Base-by-base conservation (phyloP, 1,140 invertebrate species). In the Drosophila tristis region DNA sequence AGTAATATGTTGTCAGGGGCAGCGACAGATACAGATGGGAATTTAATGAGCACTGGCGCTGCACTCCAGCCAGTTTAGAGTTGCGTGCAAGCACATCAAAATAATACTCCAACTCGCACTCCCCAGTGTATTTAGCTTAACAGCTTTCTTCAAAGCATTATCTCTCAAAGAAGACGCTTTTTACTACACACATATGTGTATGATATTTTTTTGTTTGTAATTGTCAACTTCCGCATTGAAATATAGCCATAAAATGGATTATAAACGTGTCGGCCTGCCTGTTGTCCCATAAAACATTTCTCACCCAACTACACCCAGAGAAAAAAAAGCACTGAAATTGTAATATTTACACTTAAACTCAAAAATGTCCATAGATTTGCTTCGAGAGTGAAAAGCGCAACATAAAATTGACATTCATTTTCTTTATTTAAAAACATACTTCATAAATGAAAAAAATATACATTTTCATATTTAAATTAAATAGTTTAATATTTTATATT, bases 221-320 rank as follows among this genome's bases (percentile, higher is more conserved):
- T 70, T 70, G 66, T 39, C 71, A 26, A 58, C 71, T 75, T 75
- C 72, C 72, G 61, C 62, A 55, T 66, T 49, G 56, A 64, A 73
- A 73, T 56, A 59, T 31, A 54, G 43, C 48, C 71, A 54, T 75
- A 66, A 74, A 58, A 50, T 75, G 53, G 35, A 25, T 39, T 39
- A 48, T 60, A 60, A 65, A 60, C 56, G 56, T 50, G 47, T 67
- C 58, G 48, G 66, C 43, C 64, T 13, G 66, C 43, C 64, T 13
- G n/a, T 31, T 59, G 56, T 68, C 68, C 67, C 68, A 72, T 72
- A 72, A 72, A 72, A 13, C 45, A 74, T 74, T 53, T 73, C 60
- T 74, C 55, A 59, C 48, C 48, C 61, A 74, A 42, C 45, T 39
- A 39, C 35, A 39, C 9, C 4, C 11, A 4, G 35, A 13, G 35